Conservation (phyloP, 2,113 vertebrate genomes). For the Channa argus region DNA sequence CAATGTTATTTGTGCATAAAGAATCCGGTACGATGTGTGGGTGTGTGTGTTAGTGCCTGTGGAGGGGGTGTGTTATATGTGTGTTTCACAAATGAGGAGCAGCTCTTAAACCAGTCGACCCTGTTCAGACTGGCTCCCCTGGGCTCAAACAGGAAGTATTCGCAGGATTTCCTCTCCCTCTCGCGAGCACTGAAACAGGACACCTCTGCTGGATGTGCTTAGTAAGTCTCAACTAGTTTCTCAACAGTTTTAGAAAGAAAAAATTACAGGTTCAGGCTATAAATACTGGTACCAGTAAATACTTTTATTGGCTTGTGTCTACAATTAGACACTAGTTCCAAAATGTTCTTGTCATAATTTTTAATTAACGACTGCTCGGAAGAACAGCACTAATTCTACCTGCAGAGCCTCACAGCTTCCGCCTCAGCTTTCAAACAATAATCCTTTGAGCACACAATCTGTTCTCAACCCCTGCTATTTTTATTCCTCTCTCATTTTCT, state of each 20-base stretch:
- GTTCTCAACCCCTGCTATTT: slow-evolving; percentile 1
- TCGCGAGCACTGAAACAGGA: slow-evolving; percentile 77
- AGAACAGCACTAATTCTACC: slow-evolving; percentile 9
- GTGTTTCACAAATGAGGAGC: slow-evolving; percentile 73
- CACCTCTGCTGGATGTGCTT: slow-evolving; percentile 72
- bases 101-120: slow-evolving; percentile 79
- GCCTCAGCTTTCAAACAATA: slow-evolving; percentile 29
- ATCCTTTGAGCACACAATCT: slow-evolving; percentile 5
- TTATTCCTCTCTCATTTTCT: not conserved
- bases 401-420: slow-evolving; percentile 41
- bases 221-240: slow-evolving; percentile 58
- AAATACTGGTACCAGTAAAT: not conserved
- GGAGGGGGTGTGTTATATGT: slow-evolving; percentile 15
- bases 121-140: slow-evolving; percentile 79
- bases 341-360: not conserved
- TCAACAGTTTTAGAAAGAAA: slow-evolving; percentile 17
- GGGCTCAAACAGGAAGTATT: slow-evolving; percentile 85
- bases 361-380: not conserved
- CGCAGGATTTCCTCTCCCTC: slow-evolving; percentile 83
- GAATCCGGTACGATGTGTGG: slow-evolving; percentile 10
- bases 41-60: not conserved
- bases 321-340: not conserved
- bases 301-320: not conserved
- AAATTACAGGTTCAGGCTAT: not conserved
- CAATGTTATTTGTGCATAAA: slow-evolving; percentile 57